Base-by-base conservation (phyloP, 2,113 vertebrate genomes). In the Salvelinus namaycush region DNA sequence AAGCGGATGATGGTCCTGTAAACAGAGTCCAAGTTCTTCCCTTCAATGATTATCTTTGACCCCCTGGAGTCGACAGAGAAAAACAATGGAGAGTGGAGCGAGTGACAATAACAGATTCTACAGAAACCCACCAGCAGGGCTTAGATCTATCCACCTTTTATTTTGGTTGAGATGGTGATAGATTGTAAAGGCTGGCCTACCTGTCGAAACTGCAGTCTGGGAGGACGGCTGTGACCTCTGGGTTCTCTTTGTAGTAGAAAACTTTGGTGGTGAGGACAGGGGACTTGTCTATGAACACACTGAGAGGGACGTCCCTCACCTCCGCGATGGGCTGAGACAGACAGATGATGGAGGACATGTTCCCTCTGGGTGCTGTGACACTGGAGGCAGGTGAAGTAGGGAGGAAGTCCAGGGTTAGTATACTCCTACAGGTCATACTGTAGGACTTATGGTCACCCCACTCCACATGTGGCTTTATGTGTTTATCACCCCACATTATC, bases 171-270 rank as follows among this genome's bases (percentile, higher is more conserved):
- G 39, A 39, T 39, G 39, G 39, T 39, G 39, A 39, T 8, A 39
- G 39, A 39, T 57, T 13, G 51, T 18, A 5, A 26, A 31, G 65
- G 16, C 60, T 22, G 5, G 3, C 49, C 29, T 76, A 95, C 94
- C 91, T 92, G 87, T 92, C 88, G 79, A 93, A 97, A 87, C 95
- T 96, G 85, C 98, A 99, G 81, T 87, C 91, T 0, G 98, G 97
- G 14, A 77, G 64, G 4, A 99, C 86, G 0, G 86, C 70, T 0
- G 88, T 86, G 44, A 99, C 87, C 1, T 88, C 18, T 0, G 97
- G 97, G 22, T 96, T 89, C 13, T 96, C 93, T 79, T 87, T 94
- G 87, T 98, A 99, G 68, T 92, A 86, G 86, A 99, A 99, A 39
- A 90, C 89, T 87, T 90, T 88, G 3, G 93, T 94, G 0, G 93